A percentile compares a stretch with the other conserved stretches of the same genome.
Conservation (phyloP, 2,797 vertebrate genomes). For the Momotus momota region DNA sequence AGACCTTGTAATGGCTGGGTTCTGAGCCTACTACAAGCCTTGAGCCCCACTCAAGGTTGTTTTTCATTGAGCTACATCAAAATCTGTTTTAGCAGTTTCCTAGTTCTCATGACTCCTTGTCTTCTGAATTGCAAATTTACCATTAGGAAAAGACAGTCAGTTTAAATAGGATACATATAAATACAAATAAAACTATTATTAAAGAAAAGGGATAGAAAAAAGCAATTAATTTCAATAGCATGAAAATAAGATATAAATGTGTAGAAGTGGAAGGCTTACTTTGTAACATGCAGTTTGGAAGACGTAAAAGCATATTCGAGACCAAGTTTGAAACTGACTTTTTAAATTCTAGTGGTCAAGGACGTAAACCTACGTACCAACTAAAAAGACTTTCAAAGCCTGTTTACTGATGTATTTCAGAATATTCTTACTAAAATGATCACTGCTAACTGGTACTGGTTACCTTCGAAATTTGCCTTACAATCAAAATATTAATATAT, state of each 20-base stretch:
- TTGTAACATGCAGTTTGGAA: too few relatives aligned
- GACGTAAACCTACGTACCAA: neutral
- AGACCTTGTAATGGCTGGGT: neutral
- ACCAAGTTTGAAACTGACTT: neutral
- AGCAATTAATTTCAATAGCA: neutral
- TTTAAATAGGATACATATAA: neutral
- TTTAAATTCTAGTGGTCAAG: neutral
- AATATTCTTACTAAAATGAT: neutral
- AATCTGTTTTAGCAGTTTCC: neutral
- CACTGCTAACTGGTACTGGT: neutral
- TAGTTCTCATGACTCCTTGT: neutral
- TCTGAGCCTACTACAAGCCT: neutral
- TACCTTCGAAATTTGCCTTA: neutral
- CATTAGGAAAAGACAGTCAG: neutral
- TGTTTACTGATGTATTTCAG: neutral
- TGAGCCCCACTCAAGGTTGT: neutral
- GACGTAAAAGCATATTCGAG: neutral
- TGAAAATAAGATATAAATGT: neutral
- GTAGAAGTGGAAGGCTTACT: neutral
- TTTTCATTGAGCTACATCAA: conserved; percentile 20
- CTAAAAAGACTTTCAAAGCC: neutral
- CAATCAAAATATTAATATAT: neutral
- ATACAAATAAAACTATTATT: neutral
- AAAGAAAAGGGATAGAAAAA: neutral
- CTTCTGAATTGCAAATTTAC: neutral